Evolutionary conservation across 2,888 invertebrate species (phyloP), one percentile per base, ranked within the genome.

Genomic region (Drosophila mettleri): DNA sequence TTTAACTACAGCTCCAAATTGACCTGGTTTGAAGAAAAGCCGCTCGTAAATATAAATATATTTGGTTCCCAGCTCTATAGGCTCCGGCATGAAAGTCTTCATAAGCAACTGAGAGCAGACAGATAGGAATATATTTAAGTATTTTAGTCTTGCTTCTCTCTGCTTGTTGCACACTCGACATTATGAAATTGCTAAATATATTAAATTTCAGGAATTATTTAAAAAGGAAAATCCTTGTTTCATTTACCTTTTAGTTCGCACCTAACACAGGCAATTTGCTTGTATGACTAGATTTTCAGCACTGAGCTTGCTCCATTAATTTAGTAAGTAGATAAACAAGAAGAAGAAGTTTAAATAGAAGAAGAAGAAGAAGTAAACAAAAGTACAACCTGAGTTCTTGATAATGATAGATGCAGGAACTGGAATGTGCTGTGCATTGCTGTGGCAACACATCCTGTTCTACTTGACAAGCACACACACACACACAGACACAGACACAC

Each of bases 231-330:
- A n/a, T 43, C n/a, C 1, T 16, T 27, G 9, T 24, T 4, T 1
- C 9, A 16, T 10, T n/a, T 43, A 8, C 22, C n/a, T n/a, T 7
- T 7, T 4, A 38, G 39, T 9, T 20, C 10, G 2, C 27, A 29
- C 16, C 29, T 29, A 18, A 62, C 12, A 2, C 18, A 8, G 45
- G n/a, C 27, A 16, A 10, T 54, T 10, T 29, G 34, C 6, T 20
- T 39, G 52, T 41, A 33, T 22, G 24, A 43, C 46, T 27, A n/a
- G 46, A 58, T 48, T 69, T 64, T 49, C 52, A 79, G 72, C 65
- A 62, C 69, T 62, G 73, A 74, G 85, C 74, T 85, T 79, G 64
- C 58, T 70, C 82, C 77, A 79, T 85, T 81, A 76, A 77, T 80
- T 74, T 61, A 60, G 46, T 53, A 45, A 58, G 63, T 63, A 65